These are phyloP conservation scores for Epinephelus coioides DNA, from an alignment of 2,797 vertebrate genomes.

Conservation along the genomic window DNA sequence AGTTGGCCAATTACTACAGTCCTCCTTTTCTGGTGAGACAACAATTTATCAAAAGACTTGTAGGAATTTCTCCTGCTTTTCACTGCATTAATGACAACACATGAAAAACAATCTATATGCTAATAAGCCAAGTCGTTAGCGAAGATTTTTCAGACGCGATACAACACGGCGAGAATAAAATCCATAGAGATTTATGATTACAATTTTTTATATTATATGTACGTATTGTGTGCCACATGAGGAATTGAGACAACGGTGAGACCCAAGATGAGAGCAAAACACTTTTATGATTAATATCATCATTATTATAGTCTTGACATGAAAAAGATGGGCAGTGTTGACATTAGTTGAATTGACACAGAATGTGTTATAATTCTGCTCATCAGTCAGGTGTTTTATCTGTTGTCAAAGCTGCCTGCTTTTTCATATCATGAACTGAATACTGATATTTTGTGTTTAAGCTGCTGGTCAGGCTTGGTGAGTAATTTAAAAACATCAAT, in stretches of 20 bases:
- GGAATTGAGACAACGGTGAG: not conserved
- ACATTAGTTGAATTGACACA: not conserved
- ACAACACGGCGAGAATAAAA: not conserved
- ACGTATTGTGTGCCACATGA: not conserved
- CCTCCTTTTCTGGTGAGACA: not conserved
- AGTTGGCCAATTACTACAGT: not conserved
- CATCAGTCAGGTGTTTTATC: not conserved
- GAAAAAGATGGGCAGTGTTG: not conserved
- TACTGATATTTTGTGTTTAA: not conserved
- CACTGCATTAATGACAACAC: slow-evolving; percentile 7
- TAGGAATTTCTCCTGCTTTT: slow-evolving; percentile 6
- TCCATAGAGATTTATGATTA: slow-evolving; percentile 6
- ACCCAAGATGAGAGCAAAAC: slow-evolving; percentile 4
- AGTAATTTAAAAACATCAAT: not conserved
- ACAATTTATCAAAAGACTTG: slow-evolving; percentile 6
- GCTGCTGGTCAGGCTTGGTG: not conserved
- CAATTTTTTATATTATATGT: not conserved
- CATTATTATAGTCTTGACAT: not conserved
- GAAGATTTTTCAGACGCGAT: not conserved
- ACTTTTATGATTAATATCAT: slow-evolving; percentile 25
- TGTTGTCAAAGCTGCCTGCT: not conserved
- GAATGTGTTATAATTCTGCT: not conserved
- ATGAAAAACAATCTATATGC: slow-evolving; percentile 21
- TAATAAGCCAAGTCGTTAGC: not conserved
- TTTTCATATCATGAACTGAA: not conserved